Conservation (phyloP, 2,113 vertebrate genomes). For the Murina feae region DNA sequence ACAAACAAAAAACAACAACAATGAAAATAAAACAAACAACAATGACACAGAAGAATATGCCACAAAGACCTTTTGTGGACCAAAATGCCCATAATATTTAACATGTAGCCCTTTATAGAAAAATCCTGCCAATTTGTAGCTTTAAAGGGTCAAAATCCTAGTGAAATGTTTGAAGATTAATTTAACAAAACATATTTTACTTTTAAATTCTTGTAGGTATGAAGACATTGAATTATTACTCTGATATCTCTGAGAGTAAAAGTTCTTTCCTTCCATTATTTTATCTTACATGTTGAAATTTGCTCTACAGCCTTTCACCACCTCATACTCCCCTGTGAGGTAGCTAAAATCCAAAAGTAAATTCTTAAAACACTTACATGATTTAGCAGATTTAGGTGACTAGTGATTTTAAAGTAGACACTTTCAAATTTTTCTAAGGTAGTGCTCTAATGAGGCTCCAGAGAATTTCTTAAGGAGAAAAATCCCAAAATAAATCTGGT, state of each 20-base stretch:
- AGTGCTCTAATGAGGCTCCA: not conserved
- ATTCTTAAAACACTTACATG: not conserved
- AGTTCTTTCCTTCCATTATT: not conserved
- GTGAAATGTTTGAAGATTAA: not conserved
- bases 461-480: not conserved
- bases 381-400: not conserved
- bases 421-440: not conserved
- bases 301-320: not conserved
- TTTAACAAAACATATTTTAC: not conserved
- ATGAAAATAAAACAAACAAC: not conserved
- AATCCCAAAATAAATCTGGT: not conserved
- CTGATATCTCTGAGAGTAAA: not conserved
- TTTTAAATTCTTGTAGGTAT: not conserved
- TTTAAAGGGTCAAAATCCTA: not conserved
- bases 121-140: not conserved
- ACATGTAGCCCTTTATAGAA: not conserved
- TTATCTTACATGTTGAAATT: not conserved
- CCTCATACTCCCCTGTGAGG: not conserved
- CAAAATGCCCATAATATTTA: not conserved
- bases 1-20: not conserved
- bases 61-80: not conserved
- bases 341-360: constrained; percentile 11
- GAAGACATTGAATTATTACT: not conserved
- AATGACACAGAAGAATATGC: not conserved
- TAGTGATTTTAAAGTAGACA: not conserved